Base-by-base conservation (phyloP, 2,888 invertebrate genomes). In the Callyntrura guangdongensis region DNA sequence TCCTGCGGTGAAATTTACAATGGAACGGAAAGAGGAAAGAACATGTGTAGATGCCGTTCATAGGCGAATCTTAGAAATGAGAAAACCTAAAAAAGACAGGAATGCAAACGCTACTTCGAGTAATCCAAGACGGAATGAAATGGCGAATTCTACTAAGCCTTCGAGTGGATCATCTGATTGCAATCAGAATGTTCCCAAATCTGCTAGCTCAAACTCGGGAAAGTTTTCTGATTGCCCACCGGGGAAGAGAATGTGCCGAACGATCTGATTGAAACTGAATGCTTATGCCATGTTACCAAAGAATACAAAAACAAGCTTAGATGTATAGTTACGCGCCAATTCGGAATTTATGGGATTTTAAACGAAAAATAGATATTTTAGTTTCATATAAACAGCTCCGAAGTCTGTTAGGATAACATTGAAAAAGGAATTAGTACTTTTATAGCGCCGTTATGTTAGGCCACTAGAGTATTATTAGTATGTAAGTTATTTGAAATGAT, bases 31-130 rank as follows among this genome's bases (percentile, higher is more conserved):
- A 36, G 14, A 74, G 49, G 84, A 69, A 17, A 77, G 91, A 59
- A 93, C 93, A 17, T 92, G 92, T 61, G 90, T 90, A 59, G 93
- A 93, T 85, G 93, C 93, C 45, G 93, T 93, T 9, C 93, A 92
- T 61, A 84, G 47, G 1, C 86, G 92, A 25, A 93, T 93, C 14
- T 53, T 92, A 12, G 83, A 91, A 36, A 92, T 93, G 92, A 91
- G 88, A 25, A 87, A 89, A 45, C 90, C 82, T 22, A 91, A 89
- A 61, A 88, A 89, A n/a, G 88, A 91, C n/a, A 82, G 56, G 47
- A 86, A 74, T 36, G 91, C 72, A 22, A 89, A 89, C 72, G 91
- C 17, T 4, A 4, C 47, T 6, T 79, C 91, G 45, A 45, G 61
- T 5, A 45, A 17, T 27, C 47, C 72, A 3, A 47, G 69, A 8